Evolutionary conservation across 2,888 invertebrate species (phyloP).

Genomic region (Calameuta filiformis): DNA sequence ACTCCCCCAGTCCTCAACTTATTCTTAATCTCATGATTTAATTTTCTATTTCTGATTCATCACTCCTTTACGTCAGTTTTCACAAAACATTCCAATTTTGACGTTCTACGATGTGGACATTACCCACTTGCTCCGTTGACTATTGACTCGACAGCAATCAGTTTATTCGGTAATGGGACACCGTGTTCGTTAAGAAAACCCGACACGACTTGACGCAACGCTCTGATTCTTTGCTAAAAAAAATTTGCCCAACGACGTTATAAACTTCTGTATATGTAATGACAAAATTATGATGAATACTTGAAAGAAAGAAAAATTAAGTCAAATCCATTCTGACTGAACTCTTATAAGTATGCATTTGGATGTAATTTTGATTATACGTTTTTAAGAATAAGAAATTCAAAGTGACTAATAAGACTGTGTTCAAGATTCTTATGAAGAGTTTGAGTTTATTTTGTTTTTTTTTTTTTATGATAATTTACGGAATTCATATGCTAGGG

Average conservation of each 20-base stretch:
- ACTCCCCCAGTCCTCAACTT: background rate
- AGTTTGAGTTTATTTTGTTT: no score
- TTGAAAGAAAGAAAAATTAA: background rate
- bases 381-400: background rate
- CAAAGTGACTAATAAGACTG: background rate
- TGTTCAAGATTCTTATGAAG: background rate
- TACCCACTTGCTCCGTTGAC: background rate
- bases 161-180: background rate
- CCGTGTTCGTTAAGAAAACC: background rate
- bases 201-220: background rate
- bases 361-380: background rate
- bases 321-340: background rate
- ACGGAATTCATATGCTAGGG: background rate
- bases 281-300: background rate
- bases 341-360: background rate
- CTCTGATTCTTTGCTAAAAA: background rate
- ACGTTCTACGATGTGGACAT: background rate
- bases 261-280: background rate
- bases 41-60: background rate
- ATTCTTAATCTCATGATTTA: background rate
- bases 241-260: background rate
- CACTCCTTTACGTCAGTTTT: background rate
- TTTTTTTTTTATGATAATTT: no score
- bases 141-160: background rate
- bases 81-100: background rate